Percentiles rank a stretch among this genome's conserved stretches.
Evolutionary conservation across 2,113 vertebrate species (phyloP).

Genomic region (Lichenostomus cassidix): DNA sequence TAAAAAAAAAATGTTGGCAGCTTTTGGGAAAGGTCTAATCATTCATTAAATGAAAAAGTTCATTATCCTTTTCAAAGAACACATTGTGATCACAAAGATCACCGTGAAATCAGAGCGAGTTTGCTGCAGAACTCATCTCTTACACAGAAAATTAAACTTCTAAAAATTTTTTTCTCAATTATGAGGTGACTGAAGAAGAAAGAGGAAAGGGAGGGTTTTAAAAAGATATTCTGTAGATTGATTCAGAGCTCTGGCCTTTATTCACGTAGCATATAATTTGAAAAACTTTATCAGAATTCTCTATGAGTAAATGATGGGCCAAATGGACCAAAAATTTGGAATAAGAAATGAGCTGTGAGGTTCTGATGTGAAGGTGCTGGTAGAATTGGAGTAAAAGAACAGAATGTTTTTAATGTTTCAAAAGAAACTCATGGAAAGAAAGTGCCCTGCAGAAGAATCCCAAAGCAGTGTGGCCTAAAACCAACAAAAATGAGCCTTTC

Average conservation of each 20-base stretch:
- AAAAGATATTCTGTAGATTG: neutral
- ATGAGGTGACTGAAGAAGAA: neutral
- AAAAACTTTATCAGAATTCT: neutral
- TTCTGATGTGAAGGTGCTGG: neutral
- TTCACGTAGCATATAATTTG: neutral
- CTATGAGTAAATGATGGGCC: neutral
- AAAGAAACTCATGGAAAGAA: neutral
- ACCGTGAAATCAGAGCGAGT: neutral
- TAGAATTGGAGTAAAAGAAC: neutral
- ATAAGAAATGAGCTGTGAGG: neutral
- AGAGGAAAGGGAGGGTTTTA: neutral
- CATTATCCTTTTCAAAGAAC: slow-evolving; percentile 21
- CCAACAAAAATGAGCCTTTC: neutral
- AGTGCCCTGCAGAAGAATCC: neutral
- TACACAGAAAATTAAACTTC: neutral
- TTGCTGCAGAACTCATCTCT: neutral
- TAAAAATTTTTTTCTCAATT: accelerated
- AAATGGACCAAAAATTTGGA: neutral
- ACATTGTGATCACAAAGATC: neutral
- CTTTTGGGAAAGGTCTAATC: neutral
- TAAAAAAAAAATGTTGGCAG: neutral
- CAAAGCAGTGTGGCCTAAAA: neutral
- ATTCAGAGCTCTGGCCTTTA: neutral
- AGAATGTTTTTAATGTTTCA: neutral
- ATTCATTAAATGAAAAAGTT: slow-evolving; percentile 22